Evolutionary conservation across 2,797 vertebrate genomes (phyloP), one percentile per base, ranked within the genome.

Genomic region (Sebastes melanostomus): DNA sequence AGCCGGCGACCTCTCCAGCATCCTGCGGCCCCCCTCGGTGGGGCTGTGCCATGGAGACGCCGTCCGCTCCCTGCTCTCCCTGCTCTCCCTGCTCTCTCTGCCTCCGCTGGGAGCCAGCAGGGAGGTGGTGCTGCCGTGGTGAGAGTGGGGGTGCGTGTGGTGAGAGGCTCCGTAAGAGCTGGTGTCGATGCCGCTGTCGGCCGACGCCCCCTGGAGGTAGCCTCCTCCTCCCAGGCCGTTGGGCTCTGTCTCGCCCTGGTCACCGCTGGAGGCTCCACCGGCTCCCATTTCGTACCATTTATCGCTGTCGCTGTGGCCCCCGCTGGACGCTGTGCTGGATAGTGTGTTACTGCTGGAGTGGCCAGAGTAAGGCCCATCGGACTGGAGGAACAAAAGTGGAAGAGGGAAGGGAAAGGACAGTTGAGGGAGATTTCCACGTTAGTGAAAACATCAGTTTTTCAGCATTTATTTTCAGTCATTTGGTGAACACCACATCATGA

Each of bases 281-380:
- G 96, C 96, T 5, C 97, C 97, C 0, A 97, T 89, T n/a, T 99
- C 98, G 1, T 97, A 99, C 98, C 98, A 99, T 38, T 99, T 99
- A 85, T 99, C 98, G 9, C 91, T 92, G 58, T 99, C 98, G 0
- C 98, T 99, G 95, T 99, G 98, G 78, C 96, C 97, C 2, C 95
- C 94, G 0, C 98, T 99, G 22, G 98, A 99, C 0, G 98, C 96
- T 0, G 98, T 99, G 96, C 98, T 99, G 95, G 98, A 99, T 3
- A 99, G 96, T 0, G 98, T 99, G 90, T 99, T 99, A 87, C 98
- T 99, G 95, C 98, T 98, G 83, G 98, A 99, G 94, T 99, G 98
- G 79, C 97, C 98, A 0, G 98, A 99, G 91, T 98, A 98, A 71
- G 97, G 97, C 73, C 97, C 97, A 14, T 99, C 98, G 0, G 97